These are phyloP conservation scores for Achroia grisella DNA, from an alignment of 1,140 invertebrate species.

Conservation along the genomic window DNA sequence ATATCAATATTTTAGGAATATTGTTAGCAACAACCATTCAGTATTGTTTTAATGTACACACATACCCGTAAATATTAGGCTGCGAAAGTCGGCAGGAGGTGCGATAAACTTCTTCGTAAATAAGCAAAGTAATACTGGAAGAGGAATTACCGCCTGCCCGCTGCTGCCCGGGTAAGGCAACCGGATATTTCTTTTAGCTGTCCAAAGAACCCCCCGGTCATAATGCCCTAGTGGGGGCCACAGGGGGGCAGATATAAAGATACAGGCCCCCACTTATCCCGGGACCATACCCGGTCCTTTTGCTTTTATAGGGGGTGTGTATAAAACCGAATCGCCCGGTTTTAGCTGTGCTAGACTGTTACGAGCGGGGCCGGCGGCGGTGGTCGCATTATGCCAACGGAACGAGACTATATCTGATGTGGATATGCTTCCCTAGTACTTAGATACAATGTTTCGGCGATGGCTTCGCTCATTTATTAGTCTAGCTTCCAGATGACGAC, in stretches of 20 bases:
- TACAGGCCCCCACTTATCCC: slow-evolving; percentile 72
- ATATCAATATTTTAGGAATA: no score
- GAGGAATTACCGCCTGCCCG: slow-evolving; percentile 57
- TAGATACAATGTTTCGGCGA: slow-evolving; percentile 50
- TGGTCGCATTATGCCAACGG: slow-evolving; percentile 61
- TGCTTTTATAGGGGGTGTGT: slow-evolving; percentile 74
- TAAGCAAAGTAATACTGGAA: slow-evolving; percentile 61
- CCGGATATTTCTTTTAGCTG: slow-evolving; percentile 72
- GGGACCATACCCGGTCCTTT: slow-evolving; percentile 69
- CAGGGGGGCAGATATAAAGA: slow-evolving; percentile 65
- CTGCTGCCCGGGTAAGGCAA: slow-evolving; percentile 48
- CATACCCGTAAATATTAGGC: slow-evolving; percentile 23
- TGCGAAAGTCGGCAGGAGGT: slow-evolving; percentile 32
- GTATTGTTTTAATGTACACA: not conserved
- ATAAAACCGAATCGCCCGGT: slow-evolving; percentile 67
- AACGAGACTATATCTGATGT: slow-evolving; percentile 59
- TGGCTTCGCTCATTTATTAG: slow-evolving; percentile 42
- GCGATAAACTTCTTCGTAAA: slow-evolving; percentile 51
- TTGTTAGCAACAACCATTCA: no score
- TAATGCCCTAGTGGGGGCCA: slow-evolving; percentile 55
- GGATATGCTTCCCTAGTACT: slow-evolving; percentile 55
- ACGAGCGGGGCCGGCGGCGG: slow-evolving; percentile 58
- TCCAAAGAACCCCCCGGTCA: slow-evolving; percentile 68
- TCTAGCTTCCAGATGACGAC: slow-evolving; percentile 15
- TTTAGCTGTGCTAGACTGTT: slow-evolving; percentile 48